Conservation (phyloP, 2,113 vertebrate species). For the Dolichallabes microphthalmus region DNA sequence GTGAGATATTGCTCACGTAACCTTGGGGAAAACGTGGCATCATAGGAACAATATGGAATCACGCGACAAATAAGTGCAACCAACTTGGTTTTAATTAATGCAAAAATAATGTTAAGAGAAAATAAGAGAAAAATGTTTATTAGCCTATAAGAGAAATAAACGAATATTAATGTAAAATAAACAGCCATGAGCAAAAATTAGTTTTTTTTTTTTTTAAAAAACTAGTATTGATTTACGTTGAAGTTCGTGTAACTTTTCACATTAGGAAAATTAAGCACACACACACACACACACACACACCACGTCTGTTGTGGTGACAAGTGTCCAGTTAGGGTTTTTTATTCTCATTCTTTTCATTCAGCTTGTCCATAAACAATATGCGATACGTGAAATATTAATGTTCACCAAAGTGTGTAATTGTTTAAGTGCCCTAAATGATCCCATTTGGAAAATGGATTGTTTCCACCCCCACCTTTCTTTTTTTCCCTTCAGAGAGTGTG, state of each 20-base stretch:
- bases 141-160: background rate
- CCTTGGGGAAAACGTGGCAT: too few species aligned
- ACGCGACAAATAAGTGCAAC: background rate
- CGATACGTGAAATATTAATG: slow-evolving; percentile 79
- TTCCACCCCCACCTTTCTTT: slow-evolving; percentile 73
- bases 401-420: slow-evolving; percentile 76
- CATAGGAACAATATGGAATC: background rate
- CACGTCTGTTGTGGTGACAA: background rate
- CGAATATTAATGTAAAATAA: background rate
- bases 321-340: background rate
- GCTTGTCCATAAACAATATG: slow-evolving; percentile 74
- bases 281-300: background rate
- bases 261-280: background rate
- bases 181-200: background rate
- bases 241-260: background rate
- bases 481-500: slow-evolving; percentile 65
- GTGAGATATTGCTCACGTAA: too few species aligned
- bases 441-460: slow-evolving; percentile 82
- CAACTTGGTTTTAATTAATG: background rate
- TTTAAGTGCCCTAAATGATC: slow-evolving; percentile 88
- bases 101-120: background rate
- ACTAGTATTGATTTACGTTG: background rate
- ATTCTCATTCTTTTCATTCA: slow-evolving; percentile 50
- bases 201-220: background rate
- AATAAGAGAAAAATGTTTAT: too few species aligned